These are phyloP conservation scores for Drosophila yakuba DNA, from an alignment of 1,140 invertebrate species.

Conservation along the genomic window DNA sequence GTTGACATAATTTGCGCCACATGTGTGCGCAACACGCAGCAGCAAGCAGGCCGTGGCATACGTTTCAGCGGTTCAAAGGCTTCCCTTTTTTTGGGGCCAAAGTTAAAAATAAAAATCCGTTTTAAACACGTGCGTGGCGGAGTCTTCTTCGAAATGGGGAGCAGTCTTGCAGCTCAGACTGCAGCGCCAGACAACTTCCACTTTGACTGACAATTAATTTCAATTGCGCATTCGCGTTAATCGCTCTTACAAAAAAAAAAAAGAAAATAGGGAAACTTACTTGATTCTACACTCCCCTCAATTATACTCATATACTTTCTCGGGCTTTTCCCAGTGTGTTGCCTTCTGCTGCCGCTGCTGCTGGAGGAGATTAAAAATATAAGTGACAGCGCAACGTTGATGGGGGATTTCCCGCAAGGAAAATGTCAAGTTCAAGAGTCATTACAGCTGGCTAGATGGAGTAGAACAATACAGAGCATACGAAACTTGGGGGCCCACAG, in stretches of 20 bases:
- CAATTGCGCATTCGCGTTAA: conserved; percentile 82
- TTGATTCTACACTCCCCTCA: conserved; percentile 55
- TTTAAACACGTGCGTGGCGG: conserved; percentile 66
- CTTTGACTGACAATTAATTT: conserved; percentile 83
- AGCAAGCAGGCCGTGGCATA: conserved; percentile 33
- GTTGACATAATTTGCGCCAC: conserved; percentile 76
- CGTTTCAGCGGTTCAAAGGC: conserved; percentile 36
- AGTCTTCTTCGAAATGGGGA: not conserved
- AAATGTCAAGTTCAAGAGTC: conserved; percentile 83
- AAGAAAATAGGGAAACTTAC: conserved; percentile 32
- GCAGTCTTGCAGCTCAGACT: conserved; percentile 2
- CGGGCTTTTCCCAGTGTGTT: conserved; percentile 50
- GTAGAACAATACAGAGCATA: conserved; percentile 18
- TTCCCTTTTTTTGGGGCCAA: conserved; percentile 13
- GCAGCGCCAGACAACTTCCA: conserved; percentile 31
- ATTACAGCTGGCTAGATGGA: conserved; percentile 70
- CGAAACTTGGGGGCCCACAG: conserved; percentile 37
- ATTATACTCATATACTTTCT: not conserved
- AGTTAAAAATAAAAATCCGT: conserved; percentile 76
- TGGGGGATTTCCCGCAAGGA: conserved; percentile 41
- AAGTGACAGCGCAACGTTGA: conserved; percentile 61
- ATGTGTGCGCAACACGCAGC: conserved; percentile 60
- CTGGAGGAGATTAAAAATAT: conserved; percentile 76
- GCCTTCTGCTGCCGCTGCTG: conserved; percentile 30
- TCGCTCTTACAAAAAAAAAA: conserved; percentile 61